Percentiles rank a stretch among this genome's conserved stretches.
Evolutionary conservation across 1,140 invertebrate species (phyloP).

Genomic region (Pseudomyrmex gracilis): DNA sequence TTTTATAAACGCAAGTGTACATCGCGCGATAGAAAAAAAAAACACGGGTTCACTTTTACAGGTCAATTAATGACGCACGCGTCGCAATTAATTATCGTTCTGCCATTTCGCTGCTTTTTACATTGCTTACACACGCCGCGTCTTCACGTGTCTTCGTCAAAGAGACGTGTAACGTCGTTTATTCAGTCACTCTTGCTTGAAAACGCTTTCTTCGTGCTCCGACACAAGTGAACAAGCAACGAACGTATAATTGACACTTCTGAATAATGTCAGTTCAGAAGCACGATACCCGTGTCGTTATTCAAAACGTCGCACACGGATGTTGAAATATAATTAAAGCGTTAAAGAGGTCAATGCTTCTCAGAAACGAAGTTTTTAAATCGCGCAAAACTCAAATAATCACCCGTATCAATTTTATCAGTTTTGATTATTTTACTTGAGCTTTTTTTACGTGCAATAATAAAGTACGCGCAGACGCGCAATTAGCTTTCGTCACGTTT

Average conservation of each 20-base stretch:
- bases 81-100: slow-evolving; percentile 7
- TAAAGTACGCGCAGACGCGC: no score
- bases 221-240: neutral
- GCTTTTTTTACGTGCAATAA: no score
- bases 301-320: neutral
- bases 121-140: neutral
- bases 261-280: neutral
- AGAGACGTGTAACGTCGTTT: slow-evolving; percentile 19
- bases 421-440: no score
- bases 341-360: no score
- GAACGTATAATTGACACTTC: slow-evolving; percentile 18
- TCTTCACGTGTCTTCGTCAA: slow-evolving; percentile 40
- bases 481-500: no score
- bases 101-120: neutral
- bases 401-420: no score
- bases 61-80: neutral
- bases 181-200: slow-evolving; percentile 11
- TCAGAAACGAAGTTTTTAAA: no score
- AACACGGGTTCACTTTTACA: neutral
- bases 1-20: neutral
- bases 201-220: neutral
- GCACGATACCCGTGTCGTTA: neutral
- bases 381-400: no score
- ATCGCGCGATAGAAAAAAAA: neutral
- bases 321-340: no score